These are phyloP conservation scores for Prenolepis imparis DNA, from an alignment of 2,888 invertebrate genomes.

Conservation along the genomic window DNA sequence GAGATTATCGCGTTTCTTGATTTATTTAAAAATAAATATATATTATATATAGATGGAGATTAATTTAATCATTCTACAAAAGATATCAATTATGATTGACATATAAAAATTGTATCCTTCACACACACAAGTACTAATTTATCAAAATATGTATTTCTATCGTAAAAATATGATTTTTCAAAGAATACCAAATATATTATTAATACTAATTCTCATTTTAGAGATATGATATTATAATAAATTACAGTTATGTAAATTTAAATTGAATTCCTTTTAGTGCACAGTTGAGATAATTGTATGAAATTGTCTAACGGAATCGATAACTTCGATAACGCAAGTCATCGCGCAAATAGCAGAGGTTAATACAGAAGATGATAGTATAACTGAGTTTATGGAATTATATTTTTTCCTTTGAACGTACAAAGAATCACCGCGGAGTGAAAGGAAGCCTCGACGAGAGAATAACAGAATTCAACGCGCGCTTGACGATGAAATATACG, in stretches of 20 bases:
- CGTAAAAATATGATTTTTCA: not conserved
- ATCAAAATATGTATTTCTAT: not conserved
- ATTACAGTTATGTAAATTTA: slow-evolving; percentile 32
- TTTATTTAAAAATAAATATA: not conserved
- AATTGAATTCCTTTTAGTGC: not conserved
- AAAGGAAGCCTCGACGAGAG: slow-evolving; percentile 10
- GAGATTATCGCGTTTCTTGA: not conserved
- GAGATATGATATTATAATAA: not conserved
- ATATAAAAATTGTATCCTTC: not conserved
- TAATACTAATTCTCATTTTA: slow-evolving; percentile 13
- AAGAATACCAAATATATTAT: slow-evolving; percentile 3
- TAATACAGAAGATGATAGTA: slow-evolving; percentile 34
- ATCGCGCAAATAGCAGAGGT: slow-evolving; percentile 31
- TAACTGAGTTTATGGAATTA: slow-evolving; percentile 36
- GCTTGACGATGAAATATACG: slow-evolving; percentile 4
- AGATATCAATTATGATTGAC: not conserved
- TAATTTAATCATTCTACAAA: too few relatives aligned
- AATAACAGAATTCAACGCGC: slow-evolving; percentile 33
- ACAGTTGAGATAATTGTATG: slow-evolving; percentile 23
- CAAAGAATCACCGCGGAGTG: slow-evolving; percentile 21
- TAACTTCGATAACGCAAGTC: slow-evolving; percentile 42
- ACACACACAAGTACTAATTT: not conserved
- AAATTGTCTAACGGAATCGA: slow-evolving; percentile 41
- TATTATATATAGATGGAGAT: not conserved
- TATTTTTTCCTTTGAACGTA: slow-evolving; percentile 16